phyloP scores from a whole-genome alignment of 2,888 invertebrate genomes.

The Drosophila kanekoi region DNA sequence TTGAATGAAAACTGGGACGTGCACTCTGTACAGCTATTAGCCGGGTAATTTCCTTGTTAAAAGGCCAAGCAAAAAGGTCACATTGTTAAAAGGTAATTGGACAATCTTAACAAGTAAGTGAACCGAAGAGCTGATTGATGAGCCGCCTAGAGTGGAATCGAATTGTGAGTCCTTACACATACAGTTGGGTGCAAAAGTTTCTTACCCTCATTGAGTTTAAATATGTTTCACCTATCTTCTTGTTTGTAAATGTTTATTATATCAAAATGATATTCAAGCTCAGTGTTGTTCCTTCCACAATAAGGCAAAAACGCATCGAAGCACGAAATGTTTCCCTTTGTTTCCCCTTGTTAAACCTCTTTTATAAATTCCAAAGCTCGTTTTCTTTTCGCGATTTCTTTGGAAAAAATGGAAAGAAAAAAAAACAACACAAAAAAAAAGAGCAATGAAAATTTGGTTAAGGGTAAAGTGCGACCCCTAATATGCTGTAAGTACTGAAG shows the following conservation, averaged over 20 bases:
- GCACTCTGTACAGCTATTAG: not conserved
- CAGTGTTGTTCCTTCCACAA: slow-evolving; percentile 16
- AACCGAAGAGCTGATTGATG: slow-evolving; percentile 3
- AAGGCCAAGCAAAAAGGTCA: slow-evolving; percentile 6
- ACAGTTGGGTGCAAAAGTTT: not conserved
- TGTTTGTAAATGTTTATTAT: not conserved
- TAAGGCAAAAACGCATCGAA: slow-evolving; percentile 16
- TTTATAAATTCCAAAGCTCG: slow-evolving; percentile 54
- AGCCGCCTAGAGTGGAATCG: not conserved
- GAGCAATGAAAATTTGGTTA: slow-evolving; percentile 26
- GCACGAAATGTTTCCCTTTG: slow-evolving; percentile 50
- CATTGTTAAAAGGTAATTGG: not conserved
- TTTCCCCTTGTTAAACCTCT: slow-evolving; percentile 60
- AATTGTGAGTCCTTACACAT: no score
- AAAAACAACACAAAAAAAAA: not conserved
- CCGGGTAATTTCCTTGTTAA: not conserved
- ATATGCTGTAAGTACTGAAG: slow-evolving; percentile 6
- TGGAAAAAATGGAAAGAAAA: not conserved
- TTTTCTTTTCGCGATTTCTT: slow-evolving; percentile 8
- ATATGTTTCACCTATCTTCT: not conserved
- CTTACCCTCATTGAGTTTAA: not conserved
- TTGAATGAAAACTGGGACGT: slow-evolving; percentile 18
- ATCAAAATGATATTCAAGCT: slow-evolving; percentile 3
- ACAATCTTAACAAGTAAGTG: not conserved
- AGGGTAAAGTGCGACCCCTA: not conserved